Evolutionary conservation across 2,797 vertebrate genomes (phyloP), one percentile per base, ranked within the genome.

Genomic region (Acridotheres tristis): DNA sequence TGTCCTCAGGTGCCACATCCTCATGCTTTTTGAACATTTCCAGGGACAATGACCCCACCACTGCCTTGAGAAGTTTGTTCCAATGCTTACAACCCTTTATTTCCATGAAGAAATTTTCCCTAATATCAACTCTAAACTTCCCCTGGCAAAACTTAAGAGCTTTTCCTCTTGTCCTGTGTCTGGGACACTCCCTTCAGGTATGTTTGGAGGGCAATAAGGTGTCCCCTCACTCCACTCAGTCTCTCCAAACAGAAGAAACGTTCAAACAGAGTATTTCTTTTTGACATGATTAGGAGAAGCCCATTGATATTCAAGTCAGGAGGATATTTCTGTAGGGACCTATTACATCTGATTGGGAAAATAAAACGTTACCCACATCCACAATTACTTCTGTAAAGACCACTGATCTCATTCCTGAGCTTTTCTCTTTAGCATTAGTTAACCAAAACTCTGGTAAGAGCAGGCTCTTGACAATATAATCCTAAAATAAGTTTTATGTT

Each of bases 341-440:
- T 55, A 81, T 91, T 91, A 91, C 54, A 62, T 84, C 89, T 93
- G 95, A 95, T 83, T 88, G 58, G 91, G 78, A 89, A 95, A 96
- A 96, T 94, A 96, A 93, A 96, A 94, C 86, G 86, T 92, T 96
- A 88, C 93, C 95, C 95, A 93, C 92, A 96, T 82, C 88, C 90
- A 96, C 97, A 96, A 92, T 97, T 94, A 96, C 92, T 96, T 96
- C 68, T 79, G 27, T 47, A 91, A 94, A 96, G 93, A 80, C 88
- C 23, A 43, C 89, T 96, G 96, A 96, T 97, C 92, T 97, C 61
- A 82, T 82, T 94, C 68, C 75, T 88, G 91, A 85, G 88, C 67
- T 77, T 90, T 87, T 27, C 59, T 83, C 77, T 95, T 95, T 80
- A 96, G 76, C 81, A 55, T 89, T 92, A 91, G 74, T 97, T 97